phyloP scores from a whole-genome alignment of 2,888 invertebrate species.

The Hypsopygia costalis region DNA sequence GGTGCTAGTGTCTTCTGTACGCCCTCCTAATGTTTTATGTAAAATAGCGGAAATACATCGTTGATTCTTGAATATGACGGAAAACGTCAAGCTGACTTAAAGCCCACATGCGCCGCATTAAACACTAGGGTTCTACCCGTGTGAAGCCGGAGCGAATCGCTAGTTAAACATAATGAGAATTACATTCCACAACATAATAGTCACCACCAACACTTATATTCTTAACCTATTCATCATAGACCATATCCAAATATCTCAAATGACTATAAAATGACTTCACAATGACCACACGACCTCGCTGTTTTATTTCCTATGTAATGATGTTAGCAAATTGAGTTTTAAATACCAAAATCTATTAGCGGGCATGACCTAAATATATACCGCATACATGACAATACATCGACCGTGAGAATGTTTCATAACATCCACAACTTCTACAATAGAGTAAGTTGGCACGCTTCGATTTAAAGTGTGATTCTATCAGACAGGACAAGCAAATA shows the following conservation, averaged over 20 bases:
- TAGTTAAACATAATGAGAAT: too few relatives aligned
- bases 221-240: too few relatives aligned
- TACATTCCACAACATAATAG: too few relatives aligned
- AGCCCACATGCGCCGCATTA: too few relatives aligned
- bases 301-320: background rate
- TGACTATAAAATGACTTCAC: background rate
- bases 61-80: too few relatives aligned
- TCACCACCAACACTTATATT: too few relatives aligned
- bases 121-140: too few relatives aligned
- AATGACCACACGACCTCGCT: background rate
- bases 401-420: slow-evolving; percentile 66
- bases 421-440: slow-evolving; percentile 60
- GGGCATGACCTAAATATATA: slow-evolving; percentile 36
- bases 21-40: too few relatives aligned
- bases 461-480: background rate
- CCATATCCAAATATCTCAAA: background rate
- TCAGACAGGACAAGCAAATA: background rate
- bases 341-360: slow-evolving; percentile 27
- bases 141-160: too few relatives aligned
- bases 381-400: slow-evolving; percentile 43
- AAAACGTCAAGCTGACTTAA: too few relatives aligned
- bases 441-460: slow-evolving; percentile 21
- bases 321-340: slow-evolving; percentile 20
- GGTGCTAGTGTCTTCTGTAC: too few relatives aligned
- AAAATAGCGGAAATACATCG: too few relatives aligned